These are phyloP conservation scores for Himalopsyche anomala DNA, from an alignment of 2,888 invertebrate genomes.

Conservation along the genomic window DNA sequence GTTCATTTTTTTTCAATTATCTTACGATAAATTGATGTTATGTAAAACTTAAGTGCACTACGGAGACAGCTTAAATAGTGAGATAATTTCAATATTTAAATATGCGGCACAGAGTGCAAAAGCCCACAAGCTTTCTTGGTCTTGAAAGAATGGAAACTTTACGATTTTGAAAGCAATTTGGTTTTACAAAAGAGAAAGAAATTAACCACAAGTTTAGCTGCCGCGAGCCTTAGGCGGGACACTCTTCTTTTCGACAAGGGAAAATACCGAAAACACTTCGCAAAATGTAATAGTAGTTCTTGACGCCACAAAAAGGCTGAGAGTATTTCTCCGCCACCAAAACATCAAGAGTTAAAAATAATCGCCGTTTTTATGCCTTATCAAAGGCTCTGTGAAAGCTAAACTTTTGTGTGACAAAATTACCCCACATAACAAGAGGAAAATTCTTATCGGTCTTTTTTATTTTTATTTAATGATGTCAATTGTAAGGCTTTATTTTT, in stretches of 20 bases:
- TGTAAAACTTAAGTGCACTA: neutral
- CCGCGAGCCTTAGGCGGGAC: slow-evolving; percentile 33
- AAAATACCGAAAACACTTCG: neutral
- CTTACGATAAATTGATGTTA: neutral
- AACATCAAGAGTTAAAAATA: slow-evolving; percentile 42
- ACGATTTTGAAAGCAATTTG: slow-evolving; percentile 39
- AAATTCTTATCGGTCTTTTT: slow-evolving; percentile 14
- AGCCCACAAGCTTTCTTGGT: slow-evolving; percentile 37
- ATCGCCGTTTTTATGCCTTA: slow-evolving; percentile 12
- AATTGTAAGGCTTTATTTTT: neutral
- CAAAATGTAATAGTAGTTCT: neutral
- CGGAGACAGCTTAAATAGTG: neutral
- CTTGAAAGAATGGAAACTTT: slow-evolving; percentile 38
- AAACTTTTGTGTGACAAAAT: slow-evolving; percentile 28
- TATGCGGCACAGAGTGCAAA: slow-evolving; percentile 1
- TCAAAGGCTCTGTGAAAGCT: slow-evolving; percentile 1
- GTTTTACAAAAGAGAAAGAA: slow-evolving; percentile 35
- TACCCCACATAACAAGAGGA: neutral
- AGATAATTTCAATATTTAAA: neutral
- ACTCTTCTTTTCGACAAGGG: neutral
- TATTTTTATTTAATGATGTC: slow-evolving; percentile 6
- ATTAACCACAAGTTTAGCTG: slow-evolving; percentile 44
- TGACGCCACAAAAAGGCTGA: neutral
- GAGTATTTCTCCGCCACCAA: neutral
- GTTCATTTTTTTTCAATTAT: too few species aligned